Base-by-base conservation (phyloP, 1,140 invertebrate genomes). In the Drosophila seguyi region DNA sequence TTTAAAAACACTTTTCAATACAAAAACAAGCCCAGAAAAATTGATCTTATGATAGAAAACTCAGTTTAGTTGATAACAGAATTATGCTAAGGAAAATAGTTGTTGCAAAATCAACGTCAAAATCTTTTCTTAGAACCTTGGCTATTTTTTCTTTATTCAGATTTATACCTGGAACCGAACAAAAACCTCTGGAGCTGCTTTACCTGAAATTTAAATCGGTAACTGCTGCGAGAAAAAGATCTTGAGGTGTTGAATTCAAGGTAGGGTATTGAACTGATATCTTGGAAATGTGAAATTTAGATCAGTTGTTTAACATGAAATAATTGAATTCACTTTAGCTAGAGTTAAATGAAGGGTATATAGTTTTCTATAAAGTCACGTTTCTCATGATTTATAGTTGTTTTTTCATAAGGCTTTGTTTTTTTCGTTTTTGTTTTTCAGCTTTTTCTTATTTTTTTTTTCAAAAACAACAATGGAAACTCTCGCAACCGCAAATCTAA, bases 401-500 rank as follows among this genome's bases (percentile, higher is more conserved):
- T 38, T 38, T 57, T 55, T 68, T 71, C 59, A 48, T 59, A 14
- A 55, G 45, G n/a, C n/a, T n/a, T n/a, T n/a, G n/a, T n/a, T n/a
- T 45, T 63, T 41, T 68, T 34, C 25, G 25, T 42, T 58, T 80
- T 41, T 57, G 47, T 55, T 73, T 63, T 53, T 58, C 20, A 55
- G 18, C 34, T 36, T 18, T 47, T 42, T 75, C 42, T 48, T 47
- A 41, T n/a, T 44, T 22, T 48, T 36, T 22, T 47, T 45, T 45
- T 16, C 13, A 20, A 52, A 53, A 38, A 41, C 63, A 78, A 77
- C 56, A 50, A 77, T 39, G 63, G 53, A 66, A 77, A 82, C 57
- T 72, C 63, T 65, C 65, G 74, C 75, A 83, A 82, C 76, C 73
- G 44, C 59, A 27, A 74, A 74, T 74, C 39, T 61, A 41, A 61